These are phyloP conservation scores for Lepus townsendii DNA, from an alignment of 2,797 vertebrate genomes.

Conservation along the genomic window DNA sequence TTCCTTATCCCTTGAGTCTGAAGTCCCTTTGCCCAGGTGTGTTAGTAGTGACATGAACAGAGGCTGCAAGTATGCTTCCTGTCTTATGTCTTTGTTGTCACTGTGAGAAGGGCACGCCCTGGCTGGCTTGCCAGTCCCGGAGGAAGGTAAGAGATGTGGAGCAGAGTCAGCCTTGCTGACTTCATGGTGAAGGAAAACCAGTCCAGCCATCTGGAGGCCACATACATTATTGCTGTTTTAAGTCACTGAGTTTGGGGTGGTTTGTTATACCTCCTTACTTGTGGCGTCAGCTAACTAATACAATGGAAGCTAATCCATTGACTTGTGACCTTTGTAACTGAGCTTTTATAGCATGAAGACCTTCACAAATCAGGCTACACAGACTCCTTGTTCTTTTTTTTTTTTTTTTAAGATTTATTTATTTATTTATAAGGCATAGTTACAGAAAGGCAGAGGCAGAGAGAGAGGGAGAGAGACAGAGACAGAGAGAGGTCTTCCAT, in stretches of 20 bases:
- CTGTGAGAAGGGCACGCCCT: background rate
- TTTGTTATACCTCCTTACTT: background rate
- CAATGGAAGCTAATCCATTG: background rate
- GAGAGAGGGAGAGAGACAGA: too few species aligned
- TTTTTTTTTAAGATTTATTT: too few species aligned
- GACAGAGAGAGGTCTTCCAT: too few species aligned
- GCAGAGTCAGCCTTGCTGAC: background rate
- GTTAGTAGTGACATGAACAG: background rate
- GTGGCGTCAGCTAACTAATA: background rate
- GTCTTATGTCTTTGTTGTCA: background rate
- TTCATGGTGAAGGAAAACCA: background rate
- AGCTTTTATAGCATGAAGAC: background rate
- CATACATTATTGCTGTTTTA: background rate
- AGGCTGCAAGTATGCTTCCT: background rate
- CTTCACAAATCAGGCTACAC: background rate
- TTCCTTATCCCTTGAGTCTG: background rate
- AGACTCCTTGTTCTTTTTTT: too few species aligned
- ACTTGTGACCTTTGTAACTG: background rate
- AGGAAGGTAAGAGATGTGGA: background rate
- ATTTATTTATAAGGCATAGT: too few species aligned
- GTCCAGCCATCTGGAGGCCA: background rate
- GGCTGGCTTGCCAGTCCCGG: background rate
- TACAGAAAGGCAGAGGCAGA: too few species aligned
- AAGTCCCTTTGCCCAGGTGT: background rate
- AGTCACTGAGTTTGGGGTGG: background rate